These are phyloP conservation scores for Macrostomum lignano DNA, from an alignment of 1,140 invertebrate species.

Conservation along the genomic window DNA sequence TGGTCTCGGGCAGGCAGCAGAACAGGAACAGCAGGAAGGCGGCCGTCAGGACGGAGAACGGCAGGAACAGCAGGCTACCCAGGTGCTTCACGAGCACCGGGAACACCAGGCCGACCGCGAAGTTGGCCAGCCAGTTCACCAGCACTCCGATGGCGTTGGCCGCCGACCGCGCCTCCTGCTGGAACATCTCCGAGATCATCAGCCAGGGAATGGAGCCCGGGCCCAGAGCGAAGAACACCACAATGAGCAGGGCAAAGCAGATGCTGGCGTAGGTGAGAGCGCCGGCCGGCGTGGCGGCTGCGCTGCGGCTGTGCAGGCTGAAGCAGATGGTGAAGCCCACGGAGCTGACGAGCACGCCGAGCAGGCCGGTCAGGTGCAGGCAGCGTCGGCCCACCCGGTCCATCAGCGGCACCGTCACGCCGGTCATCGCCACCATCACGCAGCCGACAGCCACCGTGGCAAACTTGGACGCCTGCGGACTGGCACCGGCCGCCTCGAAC, in stretches of 20 bases:
- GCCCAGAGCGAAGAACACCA: conserved; percentile 65
- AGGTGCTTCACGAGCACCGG: no score
- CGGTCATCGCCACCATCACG: conserved; percentile 22
- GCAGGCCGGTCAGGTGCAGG: conserved; percentile 42
- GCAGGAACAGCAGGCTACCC: background rate
- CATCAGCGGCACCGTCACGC: conserved; percentile 27
- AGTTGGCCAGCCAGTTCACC: conserved; percentile 93
- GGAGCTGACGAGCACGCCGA: conserved; percentile 5
- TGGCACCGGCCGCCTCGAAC: conserved; percentile 40
- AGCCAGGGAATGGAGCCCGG: conserved; percentile 71
- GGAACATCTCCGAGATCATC: conserved; percentile 73
- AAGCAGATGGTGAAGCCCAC: no score
- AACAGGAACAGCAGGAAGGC: background rate
- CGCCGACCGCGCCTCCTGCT: conserved; percentile 69
- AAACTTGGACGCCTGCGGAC: conserved; percentile 34
- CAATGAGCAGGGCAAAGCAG: conserved; percentile 45
- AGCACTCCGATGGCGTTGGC: conserved; percentile 90
- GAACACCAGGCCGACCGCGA: conserved; percentile 76
- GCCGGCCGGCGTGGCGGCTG: no score
- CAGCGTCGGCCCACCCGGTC: conserved; percentile 41
- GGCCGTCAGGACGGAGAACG: background rate
- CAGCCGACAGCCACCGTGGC: conserved; percentile 48
- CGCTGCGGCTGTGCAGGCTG: no score
- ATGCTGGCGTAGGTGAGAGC: no score
- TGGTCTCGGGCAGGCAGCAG: conserved; percentile 1